Percentiles rank a stretch among this genome's conserved stretches.
These are phyloP conservation scores for Threskiornis aethiopicus DNA, from an alignment of 2,797 vertebrate species.

Conservation along the genomic window DNA sequence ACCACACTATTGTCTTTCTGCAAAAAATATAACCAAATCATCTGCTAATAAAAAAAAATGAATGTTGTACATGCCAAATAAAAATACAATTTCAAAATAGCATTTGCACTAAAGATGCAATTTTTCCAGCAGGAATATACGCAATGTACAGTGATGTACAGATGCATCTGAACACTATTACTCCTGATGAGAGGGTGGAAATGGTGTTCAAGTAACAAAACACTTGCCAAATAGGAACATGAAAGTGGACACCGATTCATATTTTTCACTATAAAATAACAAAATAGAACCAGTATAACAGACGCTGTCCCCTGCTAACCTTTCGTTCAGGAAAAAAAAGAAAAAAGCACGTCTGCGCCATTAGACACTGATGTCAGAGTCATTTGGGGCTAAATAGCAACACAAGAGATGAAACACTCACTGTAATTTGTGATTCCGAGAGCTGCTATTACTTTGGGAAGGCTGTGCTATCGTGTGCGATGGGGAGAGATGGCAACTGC, in stretches of 20 bases:
- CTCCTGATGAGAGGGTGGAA: neutral
- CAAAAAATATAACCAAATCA: neutral
- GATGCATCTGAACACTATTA: neutral
- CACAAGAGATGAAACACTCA: neutral
- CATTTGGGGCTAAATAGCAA: neutral
- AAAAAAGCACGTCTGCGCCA: neutral
- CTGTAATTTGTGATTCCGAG: neutral
- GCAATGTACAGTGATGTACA: neutral
- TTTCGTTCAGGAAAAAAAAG: fast-evolving
- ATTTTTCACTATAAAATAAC: neutral
- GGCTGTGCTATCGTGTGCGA: neutral
- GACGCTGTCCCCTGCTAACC: neutral
- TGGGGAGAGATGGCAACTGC: constrained; percentile 11
- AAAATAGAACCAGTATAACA: neutral
- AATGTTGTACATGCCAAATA: neutral
- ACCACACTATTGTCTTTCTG: neutral
- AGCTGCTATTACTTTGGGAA: neutral
- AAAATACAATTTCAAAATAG: neutral
- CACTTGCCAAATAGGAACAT: neutral
- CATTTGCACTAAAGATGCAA: neutral
- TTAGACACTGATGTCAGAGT: neutral
- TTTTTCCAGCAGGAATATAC: neutral
- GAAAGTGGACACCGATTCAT: neutral
- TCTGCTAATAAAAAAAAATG: neutral
- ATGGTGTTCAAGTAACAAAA: neutral